Conservation (phyloP, 1,140 invertebrate species). For the Armadillidium nasatum region DNA sequence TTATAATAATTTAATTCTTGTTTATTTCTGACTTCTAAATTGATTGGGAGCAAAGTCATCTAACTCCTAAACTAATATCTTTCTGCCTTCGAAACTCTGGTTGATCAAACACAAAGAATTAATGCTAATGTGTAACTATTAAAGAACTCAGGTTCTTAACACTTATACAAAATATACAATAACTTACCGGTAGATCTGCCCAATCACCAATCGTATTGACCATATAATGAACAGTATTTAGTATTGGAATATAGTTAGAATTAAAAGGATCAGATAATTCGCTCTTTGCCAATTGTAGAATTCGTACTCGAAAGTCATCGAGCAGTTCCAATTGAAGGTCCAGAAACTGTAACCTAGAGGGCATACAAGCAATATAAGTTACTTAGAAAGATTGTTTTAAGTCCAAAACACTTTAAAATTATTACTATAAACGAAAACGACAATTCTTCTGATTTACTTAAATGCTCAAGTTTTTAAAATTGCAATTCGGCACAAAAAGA, state of each 20-base stretch:
- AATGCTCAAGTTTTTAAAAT: too few species aligned
- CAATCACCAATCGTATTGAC: slow-evolving; percentile 74
- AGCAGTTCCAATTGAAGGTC: slow-evolving; percentile 81
- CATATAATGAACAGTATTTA: slow-evolving; percentile 80
- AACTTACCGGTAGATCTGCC: slow-evolving; percentile 74
- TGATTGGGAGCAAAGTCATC: too few species aligned
- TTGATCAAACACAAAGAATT: too few species aligned
- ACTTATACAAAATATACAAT: slow-evolving; percentile 15
- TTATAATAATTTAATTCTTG: too few species aligned
- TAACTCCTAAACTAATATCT: too few species aligned
- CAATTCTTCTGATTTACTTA: neutral
- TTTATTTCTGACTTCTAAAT: too few species aligned
- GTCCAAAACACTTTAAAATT: too few species aligned
- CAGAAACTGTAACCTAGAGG: slow-evolving; percentile 73
- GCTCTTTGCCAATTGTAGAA: slow-evolving; percentile 67
- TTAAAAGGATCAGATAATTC: slow-evolving; percentile 59
- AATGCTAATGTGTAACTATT: too few species aligned
- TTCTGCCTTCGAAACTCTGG: too few species aligned
- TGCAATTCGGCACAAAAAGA: too few species aligned
- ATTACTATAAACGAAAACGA: slow-evolving; percentile 28
- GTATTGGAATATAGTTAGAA: slow-evolving; percentile 61
- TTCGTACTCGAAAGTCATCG: slow-evolving; percentile 77
- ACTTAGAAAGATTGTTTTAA: too few species aligned
- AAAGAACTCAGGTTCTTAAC: too few species aligned
- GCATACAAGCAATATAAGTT: slow-evolving; percentile 38